Evolutionary conservation across 2,113 vertebrate genomes (phyloP), one percentile per base, ranked within the genome.

Genomic region (Gracilinanus agilis): DNA sequence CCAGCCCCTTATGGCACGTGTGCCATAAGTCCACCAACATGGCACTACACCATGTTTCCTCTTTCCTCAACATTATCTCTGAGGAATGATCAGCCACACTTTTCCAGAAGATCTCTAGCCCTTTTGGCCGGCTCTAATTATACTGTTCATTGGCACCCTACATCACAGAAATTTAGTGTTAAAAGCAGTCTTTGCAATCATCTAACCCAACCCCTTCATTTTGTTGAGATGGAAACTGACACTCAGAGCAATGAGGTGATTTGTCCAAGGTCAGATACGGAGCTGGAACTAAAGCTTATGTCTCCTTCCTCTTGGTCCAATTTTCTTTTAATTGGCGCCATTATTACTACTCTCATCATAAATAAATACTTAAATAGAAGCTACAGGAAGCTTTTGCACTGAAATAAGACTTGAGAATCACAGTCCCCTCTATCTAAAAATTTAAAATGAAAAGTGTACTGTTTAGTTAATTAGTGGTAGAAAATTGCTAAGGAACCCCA

Each of bases 291-390:
- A 40, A n/a, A 83, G 25, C 24, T 54, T 24, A 54, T 7, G 3
- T 88, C 11, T 92, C 21, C 91, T 92, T 88, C 19, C 25, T 90
- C 54, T 53, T 91, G 90, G 55, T 91, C 24, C 29, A 92, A 93
- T 54, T 21, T 4, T 61, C 53, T 49, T 90, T 92, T 96, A 92
- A 94, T 91, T 89, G 55, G n/a, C 44, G 94, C 93, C 83, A 61
- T 91, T 91, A 75, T 24, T 53, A 53, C 7, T 93, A 10, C 89
- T 54, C 90, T 55, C 40, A n/a, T 75, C 24, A 75, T 88, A 44
- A 90, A 55, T 93, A 96, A 95, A 75, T 94, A 96, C 54, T 93
- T 94, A 94, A 88, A 91, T 44, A 90, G 4, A 40, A 92, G n/a
- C 3, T 53, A 88, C 75, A 67, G 29, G 5, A 40, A 54, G 89